Evolutionary conservation across 2,113 vertebrate species (phyloP), one percentile per base, ranked within the genome.

Genomic region (Coregonus clupeaformis): DNA sequence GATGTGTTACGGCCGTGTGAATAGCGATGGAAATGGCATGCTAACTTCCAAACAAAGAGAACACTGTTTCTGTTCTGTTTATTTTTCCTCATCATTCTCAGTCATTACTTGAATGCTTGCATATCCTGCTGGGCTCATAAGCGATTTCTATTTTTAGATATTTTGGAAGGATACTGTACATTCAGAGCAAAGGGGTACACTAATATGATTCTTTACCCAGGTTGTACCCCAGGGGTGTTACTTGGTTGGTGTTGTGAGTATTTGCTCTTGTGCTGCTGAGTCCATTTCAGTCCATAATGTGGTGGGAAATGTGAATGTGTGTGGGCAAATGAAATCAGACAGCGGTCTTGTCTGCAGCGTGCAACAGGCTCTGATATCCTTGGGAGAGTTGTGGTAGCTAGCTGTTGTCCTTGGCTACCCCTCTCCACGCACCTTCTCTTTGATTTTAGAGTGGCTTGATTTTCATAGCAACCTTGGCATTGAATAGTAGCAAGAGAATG

Each of bases 341-440:
- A 16, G 64, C 60, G 2, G 47, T 77, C 77, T 72, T 73, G 64
- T 80, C 16, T 55, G 22, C 55, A 59, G 80, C 81, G 75, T 36
- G 32, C 73, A 76, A n/a, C 5, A 9, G 65, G 27, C 60, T 77
- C 79, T 71, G 77, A 85, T 69, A 81, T 78, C 64, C 6, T 30
- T 9, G 76, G 70, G 83, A 86, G 69, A 24, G 74, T 24, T 79
- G 78, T 74, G 64, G 75, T 82, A 87, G 78, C 75, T 89, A 88
- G 78, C 84, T 88, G 80, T 49, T 25, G 36, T 69, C 11, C 77
- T 55, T 69, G 64, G 29, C 30, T 32, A 36, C 64, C 5, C 27
- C 30, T 66, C 64, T 32, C 29, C 29, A 66, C 18, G 7, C 64
- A 66, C 64, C 4, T 36, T 32, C 29, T 66, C 27, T 32, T 64